Evolutionary conservation across 2,797 vertebrate genomes (phyloP).

Genomic region (Poeciliopsis paucimaculata): DNA sequence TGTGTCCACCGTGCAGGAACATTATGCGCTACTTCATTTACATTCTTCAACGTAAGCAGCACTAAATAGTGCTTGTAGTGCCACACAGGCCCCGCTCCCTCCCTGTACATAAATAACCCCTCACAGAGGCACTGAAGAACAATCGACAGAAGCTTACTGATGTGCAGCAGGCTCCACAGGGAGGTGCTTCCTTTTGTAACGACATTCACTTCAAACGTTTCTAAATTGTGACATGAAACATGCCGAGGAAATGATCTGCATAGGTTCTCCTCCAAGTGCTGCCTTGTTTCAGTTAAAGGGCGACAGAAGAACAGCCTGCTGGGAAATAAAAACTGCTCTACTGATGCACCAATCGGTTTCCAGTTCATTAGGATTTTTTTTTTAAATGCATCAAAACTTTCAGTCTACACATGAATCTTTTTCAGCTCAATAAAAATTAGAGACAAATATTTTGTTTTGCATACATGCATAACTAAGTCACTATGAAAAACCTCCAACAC

Average conservation of each 20-base stretch:
- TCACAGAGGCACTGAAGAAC: conserved; percentile 46
- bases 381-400: neutral
- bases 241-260: neutral
- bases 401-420: neutral
- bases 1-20: neutral
- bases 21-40: conserved; percentile 5
- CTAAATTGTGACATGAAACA: neutral
- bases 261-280: neutral
- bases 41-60: conserved; percentile 23
- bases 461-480: neutral
- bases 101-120: neutral
- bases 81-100: neutral
- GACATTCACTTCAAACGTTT: neutral
- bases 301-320: neutral
- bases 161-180: conserved; percentile 5
- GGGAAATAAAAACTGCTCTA: neutral
- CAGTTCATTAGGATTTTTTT: neutral
- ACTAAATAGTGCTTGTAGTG: neutral
- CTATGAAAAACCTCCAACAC: neutral
- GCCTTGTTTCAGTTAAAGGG: conserved; percentile 8
- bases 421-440: neutral
- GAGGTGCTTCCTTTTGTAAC: neutral
- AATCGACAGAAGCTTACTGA: conserved; percentile 33
- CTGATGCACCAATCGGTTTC: neutral
- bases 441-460: neutral